These are phyloP conservation scores for Physella acuta DNA, from an alignment of 1,140 invertebrate genomes.

Conservation along the genomic window DNA sequence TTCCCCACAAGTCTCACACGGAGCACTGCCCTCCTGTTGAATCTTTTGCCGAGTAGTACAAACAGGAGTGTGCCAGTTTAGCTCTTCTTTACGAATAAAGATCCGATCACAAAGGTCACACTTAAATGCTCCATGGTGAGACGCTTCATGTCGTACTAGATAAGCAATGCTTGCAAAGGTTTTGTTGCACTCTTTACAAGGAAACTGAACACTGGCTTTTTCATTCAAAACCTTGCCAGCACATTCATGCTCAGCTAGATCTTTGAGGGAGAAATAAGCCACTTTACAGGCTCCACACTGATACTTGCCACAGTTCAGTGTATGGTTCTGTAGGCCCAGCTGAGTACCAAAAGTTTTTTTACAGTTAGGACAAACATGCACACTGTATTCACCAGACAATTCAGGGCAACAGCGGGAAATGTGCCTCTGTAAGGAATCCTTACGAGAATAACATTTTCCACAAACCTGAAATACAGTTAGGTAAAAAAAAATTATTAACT, in stretches of 20 bases:
- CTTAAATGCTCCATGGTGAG: constrained; percentile 39
- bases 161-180: constrained; percentile 47
- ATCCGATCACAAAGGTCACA: constrained; percentile 45
- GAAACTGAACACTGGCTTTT: constrained; percentile 35
- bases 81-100: constrained; percentile 40
- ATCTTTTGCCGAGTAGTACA: constrained; percentile 37
- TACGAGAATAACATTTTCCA: constrained; percentile 49
- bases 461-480: constrained; percentile 33
- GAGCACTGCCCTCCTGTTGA: constrained; percentile 33
- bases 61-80: constrained; percentile 42
- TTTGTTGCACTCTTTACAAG: constrained; percentile 47
- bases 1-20: constrained; percentile 40
- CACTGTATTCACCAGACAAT: constrained; percentile 40
- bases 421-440: constrained; percentile 52
- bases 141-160: constrained; percentile 43
- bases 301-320: constrained; percentile 40
- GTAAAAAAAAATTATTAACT: neutral
- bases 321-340: constrained; percentile 41
- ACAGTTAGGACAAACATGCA: constrained; percentile 46
- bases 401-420: constrained; percentile 49
- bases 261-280: constrained; percentile 44
- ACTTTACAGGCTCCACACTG: constrained; percentile 46
- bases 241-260: constrained; percentile 43
- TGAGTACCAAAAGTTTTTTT: constrained; percentile 43
- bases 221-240: constrained; percentile 30